These are phyloP conservation scores for Oncorhynchus mykiss DNA, from an alignment of 2,113 vertebrate species.

Conservation along the genomic window DNA sequence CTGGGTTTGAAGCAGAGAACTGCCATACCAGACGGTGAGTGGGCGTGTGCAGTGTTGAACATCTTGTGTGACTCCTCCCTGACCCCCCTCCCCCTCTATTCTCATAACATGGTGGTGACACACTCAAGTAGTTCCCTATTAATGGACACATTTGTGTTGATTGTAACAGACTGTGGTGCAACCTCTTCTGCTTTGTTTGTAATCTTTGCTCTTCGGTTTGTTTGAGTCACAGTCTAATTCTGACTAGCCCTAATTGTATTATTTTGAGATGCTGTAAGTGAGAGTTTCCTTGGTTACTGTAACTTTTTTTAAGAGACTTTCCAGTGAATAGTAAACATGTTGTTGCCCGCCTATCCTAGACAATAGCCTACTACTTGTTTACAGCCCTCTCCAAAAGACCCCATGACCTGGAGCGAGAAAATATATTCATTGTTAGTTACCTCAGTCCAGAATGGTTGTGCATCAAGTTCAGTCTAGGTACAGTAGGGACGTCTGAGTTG, in stretches of 20 bases:
- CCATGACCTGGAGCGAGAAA: no score
- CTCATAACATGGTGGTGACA: constrained; percentile 62
- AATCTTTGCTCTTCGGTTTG: neutral
- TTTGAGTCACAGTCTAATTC: neutral
- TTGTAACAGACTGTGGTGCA: neutral
- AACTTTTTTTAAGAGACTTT: no score
- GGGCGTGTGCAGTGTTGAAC: constrained; percentile 62
- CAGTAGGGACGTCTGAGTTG: neutral
- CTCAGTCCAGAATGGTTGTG: neutral
- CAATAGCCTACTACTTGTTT: no score
- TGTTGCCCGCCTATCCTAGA: no score
- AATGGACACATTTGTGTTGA: constrained; percentile 45
- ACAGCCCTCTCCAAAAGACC: no score
- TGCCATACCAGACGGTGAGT: constrained; percentile 90
- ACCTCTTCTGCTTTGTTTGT: neutral
- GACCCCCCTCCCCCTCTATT: constrained; percentile 50
- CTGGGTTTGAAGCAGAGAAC: constrained; percentile 85
- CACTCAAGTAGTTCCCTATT: constrained; percentile 50
- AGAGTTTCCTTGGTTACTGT: neutral
- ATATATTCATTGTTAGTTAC: neutral
- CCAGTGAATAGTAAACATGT: no score
- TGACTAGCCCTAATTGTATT: neutral
- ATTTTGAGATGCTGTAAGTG: neutral
- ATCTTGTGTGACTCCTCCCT: constrained; percentile 47
- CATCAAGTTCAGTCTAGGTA: neutral